These are phyloP conservation scores for Salvelinus namaycush DNA, from an alignment of 2,113 vertebrate genomes.

Conservation along the genomic window DNA sequence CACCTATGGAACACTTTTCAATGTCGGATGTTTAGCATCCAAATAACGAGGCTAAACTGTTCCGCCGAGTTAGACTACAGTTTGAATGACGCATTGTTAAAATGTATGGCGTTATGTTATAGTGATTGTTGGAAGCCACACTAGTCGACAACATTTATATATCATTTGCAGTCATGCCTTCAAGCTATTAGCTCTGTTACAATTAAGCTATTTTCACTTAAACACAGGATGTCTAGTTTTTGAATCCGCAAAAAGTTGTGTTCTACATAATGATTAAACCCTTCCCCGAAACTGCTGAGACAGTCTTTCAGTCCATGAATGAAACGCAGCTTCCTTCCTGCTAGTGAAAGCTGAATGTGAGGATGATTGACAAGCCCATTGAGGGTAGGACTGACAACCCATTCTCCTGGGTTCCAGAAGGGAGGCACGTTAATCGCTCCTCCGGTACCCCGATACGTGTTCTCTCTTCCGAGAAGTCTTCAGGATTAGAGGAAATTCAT, in stretches of 20 bases:
- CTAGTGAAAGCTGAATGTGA: constrained; percentile 11
- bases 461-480: constrained; percentile 12
- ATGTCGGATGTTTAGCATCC: constrained; percentile 59
- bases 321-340: constrained; percentile 19
- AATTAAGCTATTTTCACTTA: constrained; percentile 24
- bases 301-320: constrained; percentile 29
- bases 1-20: constrained; percentile 17
- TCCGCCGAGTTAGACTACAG: constrained; percentile 16
- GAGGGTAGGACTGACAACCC: constrained; percentile 38
- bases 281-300: constrained; percentile 28
- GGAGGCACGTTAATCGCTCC: neutral
- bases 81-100: constrained; percentile 29
- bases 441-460: constrained; percentile 8
- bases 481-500: neutral
- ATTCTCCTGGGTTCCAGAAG: constrained; percentile 18
- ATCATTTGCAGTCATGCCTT: no score
- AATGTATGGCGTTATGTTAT: constrained; percentile 32
- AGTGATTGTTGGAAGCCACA: constrained; percentile 39
- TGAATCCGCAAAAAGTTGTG: constrained; percentile 37
- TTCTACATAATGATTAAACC: constrained; percentile 34
- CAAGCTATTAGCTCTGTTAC: constrained; percentile 15
- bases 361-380: constrained; percentile 33
- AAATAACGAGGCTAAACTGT: constrained; percentile 57
- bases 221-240: constrained; percentile 38
- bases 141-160: constrained; percentile 12